phyloP scores from a whole-genome alignment of 2,113 vertebrate genomes.

The Okapia johnstoni region DNA sequence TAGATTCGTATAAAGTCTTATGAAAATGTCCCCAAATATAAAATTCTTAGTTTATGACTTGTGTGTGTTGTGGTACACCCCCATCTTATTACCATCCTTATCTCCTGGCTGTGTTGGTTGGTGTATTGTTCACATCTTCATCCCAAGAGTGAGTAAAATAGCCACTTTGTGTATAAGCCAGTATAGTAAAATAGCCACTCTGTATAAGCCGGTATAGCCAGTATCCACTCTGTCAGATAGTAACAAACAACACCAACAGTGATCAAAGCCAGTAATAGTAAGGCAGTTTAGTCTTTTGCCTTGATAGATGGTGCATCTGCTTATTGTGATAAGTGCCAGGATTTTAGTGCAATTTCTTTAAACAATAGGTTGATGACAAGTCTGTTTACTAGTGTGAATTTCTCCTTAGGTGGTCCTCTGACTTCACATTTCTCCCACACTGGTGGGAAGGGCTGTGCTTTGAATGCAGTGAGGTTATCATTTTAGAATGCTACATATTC shows the following conservation, averaged over 20 bases:
- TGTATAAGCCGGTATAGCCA: not conserved
- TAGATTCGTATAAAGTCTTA: not conserved
- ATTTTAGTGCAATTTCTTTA: not conserved
- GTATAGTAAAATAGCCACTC: not conserved
- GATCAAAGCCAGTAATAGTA: slow-evolving; percentile 18
- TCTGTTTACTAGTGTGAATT: not conserved
- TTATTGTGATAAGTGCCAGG: slow-evolving; percentile 19
- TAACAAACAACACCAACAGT: not conserved
- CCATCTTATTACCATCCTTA: slow-evolving; percentile 22
- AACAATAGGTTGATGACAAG: slow-evolving; percentile 26
- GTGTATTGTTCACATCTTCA: not conserved
- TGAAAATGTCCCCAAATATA: not conserved
- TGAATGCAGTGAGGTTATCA: not conserved
- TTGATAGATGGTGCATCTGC: not conserved
- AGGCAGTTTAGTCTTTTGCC: slow-evolving; percentile 29
- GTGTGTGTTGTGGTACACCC: not conserved
- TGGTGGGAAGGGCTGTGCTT: not conserved
- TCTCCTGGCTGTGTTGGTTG: not conserved
- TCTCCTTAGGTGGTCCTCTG: slow-evolving; percentile 27
- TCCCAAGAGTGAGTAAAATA: not conserved
- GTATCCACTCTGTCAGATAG: slow-evolving; percentile 33
- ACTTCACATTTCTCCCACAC: not conserved
- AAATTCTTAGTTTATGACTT: slow-evolving; percentile 9
- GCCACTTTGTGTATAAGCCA: not conserved
- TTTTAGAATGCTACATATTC: not conserved